Evolutionary conservation across 2,797 vertebrate genomes (phyloP).

Genomic region (Apodemus agrarius): DNA sequence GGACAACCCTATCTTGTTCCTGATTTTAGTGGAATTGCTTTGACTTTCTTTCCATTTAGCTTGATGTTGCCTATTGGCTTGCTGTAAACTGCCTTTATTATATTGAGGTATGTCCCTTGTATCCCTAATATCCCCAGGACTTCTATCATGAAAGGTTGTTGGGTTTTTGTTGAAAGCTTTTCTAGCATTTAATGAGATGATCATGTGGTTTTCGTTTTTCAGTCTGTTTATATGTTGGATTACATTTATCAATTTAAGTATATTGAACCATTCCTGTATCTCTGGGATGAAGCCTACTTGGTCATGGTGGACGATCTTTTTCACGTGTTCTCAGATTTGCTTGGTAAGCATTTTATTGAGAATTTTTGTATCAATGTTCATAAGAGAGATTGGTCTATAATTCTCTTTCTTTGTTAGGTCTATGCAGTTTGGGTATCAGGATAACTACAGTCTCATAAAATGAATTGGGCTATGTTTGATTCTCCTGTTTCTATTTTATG

Average conservation of each 20-base stretch:
- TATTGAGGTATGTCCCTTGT: no score
- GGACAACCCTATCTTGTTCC: no score
- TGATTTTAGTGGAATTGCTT: no score
- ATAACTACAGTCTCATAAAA: not conserved
- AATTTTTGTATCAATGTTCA: not conserved
- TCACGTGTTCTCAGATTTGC: not conserved
- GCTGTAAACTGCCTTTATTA: no score
- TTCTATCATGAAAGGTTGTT: not conserved
- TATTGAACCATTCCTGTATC: not conserved
- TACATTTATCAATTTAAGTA: not conserved
- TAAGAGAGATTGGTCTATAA: not conserved
- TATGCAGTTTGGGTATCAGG: not conserved
- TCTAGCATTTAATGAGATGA: not conserved
- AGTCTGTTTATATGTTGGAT: not conserved
- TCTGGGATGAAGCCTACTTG: not conserved
- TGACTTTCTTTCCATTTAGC: no score
- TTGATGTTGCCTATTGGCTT: no score
- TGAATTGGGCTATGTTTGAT: not conserved
- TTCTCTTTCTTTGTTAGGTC: not conserved
- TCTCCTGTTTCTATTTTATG: not conserved
- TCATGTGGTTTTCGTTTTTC: not conserved
- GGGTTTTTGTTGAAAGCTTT: not conserved
- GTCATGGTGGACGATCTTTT: not conserved
- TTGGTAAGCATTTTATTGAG: not conserved
- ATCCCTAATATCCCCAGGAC: no score